A percentile compares a stretch with the other conserved stretches of the same genome.
These are phyloP conservation scores for Centropus unirufus DNA, from an alignment of 2,113 vertebrate species.

Conservation along the genomic window DNA sequence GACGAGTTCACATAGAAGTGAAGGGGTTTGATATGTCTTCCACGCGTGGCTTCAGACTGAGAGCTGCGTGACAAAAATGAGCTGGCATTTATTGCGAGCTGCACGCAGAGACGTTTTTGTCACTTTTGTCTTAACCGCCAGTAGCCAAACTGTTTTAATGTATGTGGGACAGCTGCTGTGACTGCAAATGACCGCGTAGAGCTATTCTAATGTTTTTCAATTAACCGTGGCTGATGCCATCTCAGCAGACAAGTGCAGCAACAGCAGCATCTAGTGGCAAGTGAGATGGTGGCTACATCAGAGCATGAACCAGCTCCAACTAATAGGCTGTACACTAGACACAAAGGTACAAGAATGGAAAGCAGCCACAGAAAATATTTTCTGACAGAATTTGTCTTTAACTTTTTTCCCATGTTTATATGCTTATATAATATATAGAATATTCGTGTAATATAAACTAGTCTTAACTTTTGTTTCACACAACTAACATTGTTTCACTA, in stretches of 20 bases:
- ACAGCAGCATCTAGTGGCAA: slow-evolving; percentile 48
- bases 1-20: not conserved
- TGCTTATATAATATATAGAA: not conserved
- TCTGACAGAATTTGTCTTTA: not conserved
- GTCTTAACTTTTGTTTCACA: not conserved
- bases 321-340: not conserved
- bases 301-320: fast-evolving
- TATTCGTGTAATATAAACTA: not conserved
- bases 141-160: not conserved
- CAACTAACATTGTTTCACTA: not conserved
- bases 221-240: fast-evolving
- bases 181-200: fast-evolving
- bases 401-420: not conserved
- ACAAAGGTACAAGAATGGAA: not conserved
- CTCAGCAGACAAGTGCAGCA: not conserved
- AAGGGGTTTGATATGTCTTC: not conserved
- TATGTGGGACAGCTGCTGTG: not conserved
- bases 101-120: not conserved
- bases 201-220: fast-evolving
- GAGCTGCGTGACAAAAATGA: fast-evolving
- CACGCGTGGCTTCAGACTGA: fast-evolving
- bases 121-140: not conserved
- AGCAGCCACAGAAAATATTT: not conserved
- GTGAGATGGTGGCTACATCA: not conserved
- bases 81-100: not conserved